phyloP scores from a whole-genome alignment of 2,113 vertebrate genomes.

The Ploceus nigricollis region DNA sequence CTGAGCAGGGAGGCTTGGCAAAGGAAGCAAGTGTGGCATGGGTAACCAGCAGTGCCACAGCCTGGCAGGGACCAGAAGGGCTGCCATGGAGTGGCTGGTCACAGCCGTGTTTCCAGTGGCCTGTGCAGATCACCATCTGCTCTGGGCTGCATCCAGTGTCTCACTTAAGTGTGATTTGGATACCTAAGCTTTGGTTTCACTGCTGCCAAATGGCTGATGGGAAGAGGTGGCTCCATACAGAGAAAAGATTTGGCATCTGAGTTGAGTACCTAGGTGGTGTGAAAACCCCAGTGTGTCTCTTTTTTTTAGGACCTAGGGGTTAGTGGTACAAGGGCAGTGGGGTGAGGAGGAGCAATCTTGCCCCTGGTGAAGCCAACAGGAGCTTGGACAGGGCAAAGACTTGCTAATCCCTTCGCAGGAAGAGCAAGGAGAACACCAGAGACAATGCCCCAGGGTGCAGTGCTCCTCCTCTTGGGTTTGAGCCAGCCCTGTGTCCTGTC shows the following conservation, averaged over 20 bases:
- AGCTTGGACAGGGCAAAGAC: background rate
- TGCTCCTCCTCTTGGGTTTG: background rate
- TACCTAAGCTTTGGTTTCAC: background rate
- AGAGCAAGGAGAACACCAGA: background rate
- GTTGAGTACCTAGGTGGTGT: background rate
- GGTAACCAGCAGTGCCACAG: background rate
- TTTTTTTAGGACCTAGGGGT: background rate
- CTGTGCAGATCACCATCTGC: background rate
- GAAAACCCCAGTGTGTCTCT: background rate
- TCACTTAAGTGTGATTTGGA: background rate
- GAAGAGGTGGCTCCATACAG: background rate
- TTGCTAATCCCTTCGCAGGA: background rate
- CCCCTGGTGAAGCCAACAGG: background rate
- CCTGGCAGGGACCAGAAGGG: background rate
- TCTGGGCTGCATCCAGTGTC: background rate
- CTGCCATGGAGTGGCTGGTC: background rate
- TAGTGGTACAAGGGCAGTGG: background rate
- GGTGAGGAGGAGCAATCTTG: background rate
- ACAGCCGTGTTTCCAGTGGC: background rate
- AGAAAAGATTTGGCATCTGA: background rate
- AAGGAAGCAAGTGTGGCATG: fast-evolving
- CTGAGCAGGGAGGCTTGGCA: background rate
- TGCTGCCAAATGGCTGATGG: background rate
- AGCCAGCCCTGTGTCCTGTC: background rate
- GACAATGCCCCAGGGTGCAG: background rate